Evolutionary conservation across 2,888 invertebrate genomes (phyloP), one percentile per base, ranked within the genome.

Genomic region (Teleogryllus oceanicus): DNA sequence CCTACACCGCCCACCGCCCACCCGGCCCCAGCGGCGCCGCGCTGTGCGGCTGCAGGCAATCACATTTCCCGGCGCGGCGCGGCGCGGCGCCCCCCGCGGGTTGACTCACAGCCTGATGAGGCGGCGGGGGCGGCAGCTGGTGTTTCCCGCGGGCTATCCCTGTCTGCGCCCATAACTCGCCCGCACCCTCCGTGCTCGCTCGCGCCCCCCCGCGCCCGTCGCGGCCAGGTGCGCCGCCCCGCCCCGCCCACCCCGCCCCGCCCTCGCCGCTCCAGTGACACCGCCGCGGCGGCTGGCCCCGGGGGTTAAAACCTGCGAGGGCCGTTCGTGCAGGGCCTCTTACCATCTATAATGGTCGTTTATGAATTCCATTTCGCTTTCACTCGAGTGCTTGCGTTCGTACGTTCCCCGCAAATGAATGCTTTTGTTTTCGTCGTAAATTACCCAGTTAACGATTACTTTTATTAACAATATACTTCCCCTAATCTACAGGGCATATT

Each of bases 61-160:
- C 62, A 62, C 62, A 62, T 62, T 62, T 62, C 62, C 62, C n/a
- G 62, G 8, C 16, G 62, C 62, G 13, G 37, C 37, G 37, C 37
- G 37, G 37, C 37, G 37, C 37, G 16, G 62, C 13, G n/a, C 62
- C 62, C 62, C 62, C 62, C 62, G 62, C n/a, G 62, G 62, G 62
- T 62, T 62, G 62, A 62, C 62, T 62, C 62, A 62, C 62, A 62
- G 62, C 62, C 62, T n/a, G 62, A 13, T n/a, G 62, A 62, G 62
- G 62, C 62, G n/a, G n/a, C n/a, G 62, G 62, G 62, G 62, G 62
- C 62, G 62, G 62, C 62, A 62, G 62, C 62, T 62, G 62, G n/a
- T n/a, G 62, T 13, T 13, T 62, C 16, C 62, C 62, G 16, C 62
- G 62, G 62, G 62, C 62, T 62, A 62, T 62, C 62, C 62, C 62